Evolutionary conservation across 2,797 vertebrate species (phyloP), one percentile per base, ranked within the genome.

Genomic region (Schizothorax lantsangensis): DNA sequence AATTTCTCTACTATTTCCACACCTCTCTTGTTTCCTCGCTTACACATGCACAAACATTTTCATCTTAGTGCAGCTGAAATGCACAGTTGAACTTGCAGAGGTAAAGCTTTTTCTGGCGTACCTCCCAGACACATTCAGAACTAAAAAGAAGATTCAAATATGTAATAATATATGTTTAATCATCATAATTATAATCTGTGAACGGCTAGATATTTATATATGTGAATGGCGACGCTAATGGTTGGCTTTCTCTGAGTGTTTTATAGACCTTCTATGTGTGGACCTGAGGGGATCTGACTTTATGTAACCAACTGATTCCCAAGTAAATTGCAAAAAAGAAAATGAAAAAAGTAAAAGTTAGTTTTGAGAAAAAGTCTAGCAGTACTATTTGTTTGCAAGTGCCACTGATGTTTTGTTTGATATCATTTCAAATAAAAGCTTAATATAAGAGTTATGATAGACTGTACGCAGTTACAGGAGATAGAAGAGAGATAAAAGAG

Each of bases 71-170:
- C 68, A 14, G 57, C 68, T 43, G 43, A 71, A 75, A 71, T 57
- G 73, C 79, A 85, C 59, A 80, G 47, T 66, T 64, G 52, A 87
- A 81, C 85, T 85, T 74, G 83, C 75, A 84, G 62, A 77, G 52
- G 59, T 83, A 79, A 30, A 83, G 66, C 54, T 81, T 86, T 73
- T 81, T 71, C 64, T 26, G 7, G 40, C 15, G 19, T 33, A 36
- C 38, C 33, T 75, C 36, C 57, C 2, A 11, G 38, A 33, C 36
- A 26, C 26, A 19, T 81, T 79, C 81, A 78, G 69, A 64, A 59
- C 57, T 77, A 80, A 57, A 81, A 88, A 40, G 47, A 73, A 47
- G 38, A 38, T 14, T 38, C 2, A 49, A 66, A 72, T 14, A 38
- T 40, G 23, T 71, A 52, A 79, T 64, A 62, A 69, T 69, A 69